Evolutionary conservation across 2,113 vertebrate genomes (phyloP).

Genomic region (Festucalex cinctus): DNA sequence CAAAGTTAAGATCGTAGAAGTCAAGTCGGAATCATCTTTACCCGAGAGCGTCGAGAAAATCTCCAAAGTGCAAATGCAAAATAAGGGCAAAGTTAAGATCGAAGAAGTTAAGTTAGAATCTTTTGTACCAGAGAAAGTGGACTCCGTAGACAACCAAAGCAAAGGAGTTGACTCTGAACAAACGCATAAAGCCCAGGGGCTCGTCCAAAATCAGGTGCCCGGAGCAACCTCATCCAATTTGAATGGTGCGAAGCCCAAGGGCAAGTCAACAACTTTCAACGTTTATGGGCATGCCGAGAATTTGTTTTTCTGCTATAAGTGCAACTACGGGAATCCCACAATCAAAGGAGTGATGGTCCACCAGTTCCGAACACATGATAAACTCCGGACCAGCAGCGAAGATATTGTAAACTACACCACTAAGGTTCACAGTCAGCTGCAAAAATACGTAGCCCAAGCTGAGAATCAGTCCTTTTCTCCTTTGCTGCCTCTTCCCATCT

Average conservation of each 20-base stretch:
- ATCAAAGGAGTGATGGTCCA: conserved; percentile 38
- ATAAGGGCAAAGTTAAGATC: not conserved
- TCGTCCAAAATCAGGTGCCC: conserved; percentile 58
- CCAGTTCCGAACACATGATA: conserved; percentile 32
- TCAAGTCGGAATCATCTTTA: not conserved
- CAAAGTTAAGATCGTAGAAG: not conserved
- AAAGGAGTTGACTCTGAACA: not conserved
- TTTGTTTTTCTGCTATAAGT: conserved; percentile 55
- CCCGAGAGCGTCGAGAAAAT: not conserved
- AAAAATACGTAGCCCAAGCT: conserved; percentile 16
- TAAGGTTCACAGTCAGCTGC: conserved; percentile 20
- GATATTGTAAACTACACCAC: conserved; percentile 30
- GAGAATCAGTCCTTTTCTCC: not conserved
- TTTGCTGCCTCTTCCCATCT: conserved; percentile 45
- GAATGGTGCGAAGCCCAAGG: not conserved
- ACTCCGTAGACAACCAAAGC: not conserved
- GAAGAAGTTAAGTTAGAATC: not conserved
- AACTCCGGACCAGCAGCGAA: not conserved
- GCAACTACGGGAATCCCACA: conserved; percentile 51
- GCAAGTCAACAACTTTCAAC: not conserved
- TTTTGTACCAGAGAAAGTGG: not conserved
- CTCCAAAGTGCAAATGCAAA: not conserved
- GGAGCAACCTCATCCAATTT: not conserved
- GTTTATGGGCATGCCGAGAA: conserved; percentile 19
- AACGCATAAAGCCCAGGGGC: conserved; percentile 75